Percentiles rank a stretch among this genome's conserved stretches.
phyloP scores from a whole-genome alignment of 1,140 invertebrate genomes.

The Calephelis nemesis region DNA sequence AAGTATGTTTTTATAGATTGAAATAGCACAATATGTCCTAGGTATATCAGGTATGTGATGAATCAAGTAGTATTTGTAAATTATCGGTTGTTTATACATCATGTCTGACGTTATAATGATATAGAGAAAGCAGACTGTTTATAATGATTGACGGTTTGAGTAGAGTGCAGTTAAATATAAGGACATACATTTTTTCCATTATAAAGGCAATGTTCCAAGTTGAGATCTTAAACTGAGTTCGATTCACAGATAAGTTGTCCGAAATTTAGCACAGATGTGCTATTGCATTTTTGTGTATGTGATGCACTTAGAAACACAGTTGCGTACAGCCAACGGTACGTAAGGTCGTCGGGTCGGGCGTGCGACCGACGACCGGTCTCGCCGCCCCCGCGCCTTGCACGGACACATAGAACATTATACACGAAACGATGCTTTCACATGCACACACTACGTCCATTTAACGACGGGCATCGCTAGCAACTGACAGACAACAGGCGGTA shows the following conservation, averaged over 20 bases:
- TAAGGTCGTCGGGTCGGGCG: constrained; percentile 68
- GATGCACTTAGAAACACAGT: constrained; percentile 57
- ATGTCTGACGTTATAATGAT: not conserved
- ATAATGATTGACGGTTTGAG: constrained; percentile 5
- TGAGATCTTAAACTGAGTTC: constrained; percentile 27
- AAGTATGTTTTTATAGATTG: no score
- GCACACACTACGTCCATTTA: constrained; percentile 34
- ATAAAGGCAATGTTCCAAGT: constrained; percentile 28
- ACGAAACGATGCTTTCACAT: constrained; percentile 33
- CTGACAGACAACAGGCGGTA: constrained; percentile 34
- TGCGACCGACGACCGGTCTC: constrained; percentile 62
- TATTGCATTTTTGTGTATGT: constrained; percentile 45
- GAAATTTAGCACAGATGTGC: constrained; percentile 35
- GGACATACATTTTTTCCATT: constrained; percentile 37
- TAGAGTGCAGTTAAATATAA: constrained; percentile 21
- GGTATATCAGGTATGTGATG: not conserved
- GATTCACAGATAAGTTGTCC: constrained; percentile 34
- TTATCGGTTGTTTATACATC: not conserved
- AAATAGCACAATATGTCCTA: no score
- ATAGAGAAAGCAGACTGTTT: not conserved
- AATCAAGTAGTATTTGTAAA: constrained; percentile 4
- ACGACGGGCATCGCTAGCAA: constrained; percentile 37
- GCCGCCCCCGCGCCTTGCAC: constrained; percentile 60
- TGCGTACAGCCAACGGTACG: constrained; percentile 69
- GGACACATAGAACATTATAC: constrained; percentile 51